Evolutionary conservation across 2,888 invertebrate genomes (phyloP), one percentile per base, ranked within the genome.

Genomic region (Meganola albula): DNA sequence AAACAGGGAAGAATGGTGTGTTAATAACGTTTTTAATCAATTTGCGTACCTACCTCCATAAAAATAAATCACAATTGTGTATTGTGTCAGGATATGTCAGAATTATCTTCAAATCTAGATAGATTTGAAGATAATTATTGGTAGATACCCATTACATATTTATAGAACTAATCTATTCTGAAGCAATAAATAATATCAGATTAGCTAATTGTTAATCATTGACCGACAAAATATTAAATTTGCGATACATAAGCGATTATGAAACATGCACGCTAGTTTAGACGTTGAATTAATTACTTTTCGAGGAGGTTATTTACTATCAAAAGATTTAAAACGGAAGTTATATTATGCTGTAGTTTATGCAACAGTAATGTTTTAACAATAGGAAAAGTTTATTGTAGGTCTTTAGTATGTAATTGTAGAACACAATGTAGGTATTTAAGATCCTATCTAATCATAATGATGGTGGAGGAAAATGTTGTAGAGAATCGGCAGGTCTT

Each of bases 161-260:
- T n/a, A n/a, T n/a, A n/a, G 16, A 16, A 16, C 6, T 16, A 5
- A 6, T 16, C 16, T 16, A 6, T 16, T 16, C 16, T 5, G 4
- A 6, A 16, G 6, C 16, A 16, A 16, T 16, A 16, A 16, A 16
- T 16, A 16, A 16, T n/a, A n/a, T 16, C 16, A 16, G 6, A 16
- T 16, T 5, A 16, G 4, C 6, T 16, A 6, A 5, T 16, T 16
- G 6, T 16, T 16, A 16, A 16, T 16, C 4, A 6, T 6, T 16
- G 16, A 16, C 10, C 20, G 13, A 8, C 11, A 22, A 30, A 22
- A 28, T 32, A 22, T 36, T 24, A 16, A 38, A 34, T 30, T 16
- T 4, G 16, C 20, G 24, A 42, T 27, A 23, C 23, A 33, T 40
- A 36, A 40, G 44, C 31, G 26, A 34, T 52, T 52, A 42, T 11